Percentiles rank a stretch among this genome's conserved stretches.
These are phyloP conservation scores for Drosophila biarmipes DNA, from an alignment of 1,140 invertebrate genomes.

Conservation along the genomic window DNA sequence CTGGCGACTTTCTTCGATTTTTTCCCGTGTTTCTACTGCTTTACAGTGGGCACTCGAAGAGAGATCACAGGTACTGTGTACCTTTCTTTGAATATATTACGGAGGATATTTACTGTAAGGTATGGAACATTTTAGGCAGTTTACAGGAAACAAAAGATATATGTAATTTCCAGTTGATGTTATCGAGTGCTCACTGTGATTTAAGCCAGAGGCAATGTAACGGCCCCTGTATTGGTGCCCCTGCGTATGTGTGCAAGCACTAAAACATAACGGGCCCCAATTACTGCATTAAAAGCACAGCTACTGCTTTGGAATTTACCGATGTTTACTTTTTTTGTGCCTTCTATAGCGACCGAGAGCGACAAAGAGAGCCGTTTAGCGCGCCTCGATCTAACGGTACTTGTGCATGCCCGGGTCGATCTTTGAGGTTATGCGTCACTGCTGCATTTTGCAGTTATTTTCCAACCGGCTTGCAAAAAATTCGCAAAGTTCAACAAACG, in stretches of 20 bases:
- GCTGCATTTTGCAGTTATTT: constrained; percentile 50
- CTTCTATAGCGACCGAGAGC: constrained; percentile 16
- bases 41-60: constrained; percentile 24
- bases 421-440: constrained; percentile 67
- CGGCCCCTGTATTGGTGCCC: constrained; percentile 11
- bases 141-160: neutral
- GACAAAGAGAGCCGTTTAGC: constrained; percentile 13
- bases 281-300: constrained; percentile 68
- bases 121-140: too few species aligned
- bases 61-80: too few species aligned
- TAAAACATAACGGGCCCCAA: constrained; percentile 78
- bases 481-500: constrained; percentile 71
- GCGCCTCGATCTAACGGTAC: constrained; percentile 57
- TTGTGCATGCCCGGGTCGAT: constrained; percentile 22
- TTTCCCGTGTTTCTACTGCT: constrained; percentile 59
- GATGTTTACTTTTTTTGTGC: constrained; percentile 48
- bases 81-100: too few species aligned
- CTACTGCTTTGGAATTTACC: constrained; percentile 56
- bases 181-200: constrained; percentile 19
- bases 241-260: constrained; percentile 50
- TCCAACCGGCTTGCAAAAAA: constrained; percentile 31
- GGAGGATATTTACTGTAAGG: too few species aligned
- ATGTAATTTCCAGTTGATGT: neutral
- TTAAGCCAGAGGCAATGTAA: constrained; percentile 69
- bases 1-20: constrained; percentile 79